phyloP scores from a whole-genome alignment of 2,888 invertebrate species.

The Xestia rhomboidea region DNA sequence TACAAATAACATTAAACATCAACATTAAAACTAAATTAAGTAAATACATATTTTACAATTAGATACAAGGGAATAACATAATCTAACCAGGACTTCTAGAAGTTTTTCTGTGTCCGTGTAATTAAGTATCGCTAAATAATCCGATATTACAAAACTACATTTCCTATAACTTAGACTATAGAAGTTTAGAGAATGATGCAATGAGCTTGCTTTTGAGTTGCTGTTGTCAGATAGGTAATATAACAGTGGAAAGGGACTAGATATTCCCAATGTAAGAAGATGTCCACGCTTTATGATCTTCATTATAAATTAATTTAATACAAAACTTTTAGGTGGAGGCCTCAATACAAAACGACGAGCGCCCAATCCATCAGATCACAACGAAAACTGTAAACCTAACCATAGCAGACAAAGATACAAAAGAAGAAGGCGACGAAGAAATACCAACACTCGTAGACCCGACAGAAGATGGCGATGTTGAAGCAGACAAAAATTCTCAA shows the following conservation, averaged over 20 bases:
- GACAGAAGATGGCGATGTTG: constrained; percentile 49
- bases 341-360: constrained; percentile 84
- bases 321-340: constrained; percentile 79
- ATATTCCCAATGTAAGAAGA: background rate
- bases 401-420: constrained; percentile 65
- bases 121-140: too few relatives aligned
- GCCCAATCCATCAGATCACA: constrained; percentile 65
- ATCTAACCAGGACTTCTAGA: too few relatives aligned
- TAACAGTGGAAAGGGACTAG: background rate
- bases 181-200: too few relatives aligned
- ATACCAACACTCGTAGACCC: constrained; percentile 73
- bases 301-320: background rate
- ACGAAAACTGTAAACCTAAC: constrained; percentile 70
- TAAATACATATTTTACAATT: too few relatives aligned
- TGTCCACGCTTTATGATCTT: background rate
- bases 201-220: too few relatives aligned
- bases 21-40: too few relatives aligned
- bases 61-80: too few relatives aligned
- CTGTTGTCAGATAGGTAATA: background rate
- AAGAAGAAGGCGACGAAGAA: constrained; percentile 61
- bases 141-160: too few relatives aligned
- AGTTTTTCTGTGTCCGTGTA: too few relatives aligned
- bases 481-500: constrained; percentile 89
- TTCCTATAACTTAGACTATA: too few relatives aligned
- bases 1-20: too few relatives aligned